Conservation (phyloP, 2,797 vertebrate species). For the Ispidina picta region DNA sequence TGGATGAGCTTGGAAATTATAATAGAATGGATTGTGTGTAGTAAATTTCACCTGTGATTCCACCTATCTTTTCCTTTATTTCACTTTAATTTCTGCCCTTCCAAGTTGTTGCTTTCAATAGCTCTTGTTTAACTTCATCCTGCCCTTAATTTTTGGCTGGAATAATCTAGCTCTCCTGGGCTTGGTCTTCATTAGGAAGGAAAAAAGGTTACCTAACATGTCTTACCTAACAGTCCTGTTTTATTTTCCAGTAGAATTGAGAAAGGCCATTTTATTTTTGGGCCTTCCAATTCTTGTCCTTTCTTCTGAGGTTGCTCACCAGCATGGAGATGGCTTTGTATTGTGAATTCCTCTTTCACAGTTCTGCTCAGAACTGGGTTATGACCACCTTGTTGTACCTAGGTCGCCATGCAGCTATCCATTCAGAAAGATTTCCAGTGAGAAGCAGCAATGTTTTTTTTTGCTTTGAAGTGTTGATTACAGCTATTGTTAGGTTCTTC, state of each 20-base stretch:
- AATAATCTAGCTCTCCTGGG: background rate
- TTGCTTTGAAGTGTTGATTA: slow-evolving; percentile 11
- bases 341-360: slow-evolving; percentile 1
- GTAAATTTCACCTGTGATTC: slow-evolving; percentile 14
- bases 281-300: slow-evolving; percentile 25
- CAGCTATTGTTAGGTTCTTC: slow-evolving; percentile 1
- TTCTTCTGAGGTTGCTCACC: slow-evolving; percentile 13
- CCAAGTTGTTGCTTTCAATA: background rate
- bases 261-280: slow-evolving; percentile 29
- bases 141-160: background rate
- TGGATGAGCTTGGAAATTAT: background rate
- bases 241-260: slow-evolving; percentile 1
- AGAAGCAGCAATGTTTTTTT: background rate
- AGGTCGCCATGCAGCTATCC: background rate
- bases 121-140: background rate
- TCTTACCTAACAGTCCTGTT: slow-evolving; percentile 22
- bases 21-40: background rate
- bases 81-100: slow-evolving; percentile 2
- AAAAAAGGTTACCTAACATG: slow-evolving; percentile 5
- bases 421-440: slow-evolving; percentile 10
- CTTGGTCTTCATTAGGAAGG: slow-evolving; percentile 4
- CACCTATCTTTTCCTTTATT: background rate
- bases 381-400: background rate
- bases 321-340: background rate
- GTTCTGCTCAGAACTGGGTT: slow-evolving; percentile 5